phyloP scores from a whole-genome alignment of 2,888 invertebrate genomes.

The Himalopsyche kuldschensis region DNA sequence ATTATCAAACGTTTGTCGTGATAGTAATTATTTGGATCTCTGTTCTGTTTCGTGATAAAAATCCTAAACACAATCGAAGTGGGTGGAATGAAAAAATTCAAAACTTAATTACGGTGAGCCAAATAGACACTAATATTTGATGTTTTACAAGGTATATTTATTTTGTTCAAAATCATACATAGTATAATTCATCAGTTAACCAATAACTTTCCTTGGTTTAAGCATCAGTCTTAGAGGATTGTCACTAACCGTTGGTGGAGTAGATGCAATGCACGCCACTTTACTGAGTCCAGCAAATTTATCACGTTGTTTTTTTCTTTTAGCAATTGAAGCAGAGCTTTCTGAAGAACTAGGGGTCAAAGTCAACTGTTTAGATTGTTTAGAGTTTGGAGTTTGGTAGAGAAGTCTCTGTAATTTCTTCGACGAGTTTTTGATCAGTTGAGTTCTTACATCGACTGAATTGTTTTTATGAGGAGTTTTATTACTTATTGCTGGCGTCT shows the following conservation, averaged over 20 bases:
- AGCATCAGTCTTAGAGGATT: slow-evolving; percentile 19
- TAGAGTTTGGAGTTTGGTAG: slow-evolving; percentile 1
- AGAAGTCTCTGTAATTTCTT: neutral
- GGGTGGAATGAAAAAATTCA: no score
- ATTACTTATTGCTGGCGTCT: neutral
- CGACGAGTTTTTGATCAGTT: neutral
- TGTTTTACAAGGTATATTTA: no score
- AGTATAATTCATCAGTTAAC: neutral
- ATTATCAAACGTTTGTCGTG: no score
- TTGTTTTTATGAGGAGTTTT: neutral
- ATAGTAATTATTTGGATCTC: no score
- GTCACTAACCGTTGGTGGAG: slow-evolving; percentile 15
- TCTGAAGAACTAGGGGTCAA: neutral
- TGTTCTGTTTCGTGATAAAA: no score
- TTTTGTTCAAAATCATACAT: no score
- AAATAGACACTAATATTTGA: no score
- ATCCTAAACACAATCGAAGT: no score
- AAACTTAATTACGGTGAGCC: no score
- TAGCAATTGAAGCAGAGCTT: neutral
- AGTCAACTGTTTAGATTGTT: neutral
- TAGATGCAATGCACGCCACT: slow-evolving; percentile 17
- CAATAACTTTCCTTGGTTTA: neutral
- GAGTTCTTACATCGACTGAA: neutral
- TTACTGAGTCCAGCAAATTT: slow-evolving; percentile 33
- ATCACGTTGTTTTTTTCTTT: slow-evolving; percentile 30